A percentile compares a stretch with the other conserved stretches of the same genome.
Conservation (phyloP, 2,797 vertebrate genomes). For the Enteromius afrohamiltoni region DNA sequence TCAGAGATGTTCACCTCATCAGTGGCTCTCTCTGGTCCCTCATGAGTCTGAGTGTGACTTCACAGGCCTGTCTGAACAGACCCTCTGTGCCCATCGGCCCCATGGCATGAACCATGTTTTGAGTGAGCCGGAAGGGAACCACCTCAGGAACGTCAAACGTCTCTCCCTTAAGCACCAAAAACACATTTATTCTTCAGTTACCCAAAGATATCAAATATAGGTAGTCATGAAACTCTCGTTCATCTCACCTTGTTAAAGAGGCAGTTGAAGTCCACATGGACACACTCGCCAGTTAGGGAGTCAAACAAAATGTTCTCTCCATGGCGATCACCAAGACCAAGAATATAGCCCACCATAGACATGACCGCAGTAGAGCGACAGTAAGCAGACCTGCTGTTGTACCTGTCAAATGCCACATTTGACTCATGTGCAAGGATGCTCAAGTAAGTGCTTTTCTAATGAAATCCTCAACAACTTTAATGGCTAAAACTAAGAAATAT, state of each 20-base stretch:
- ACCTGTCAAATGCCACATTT: slow-evolving; percentile 77
- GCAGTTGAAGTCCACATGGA: slow-evolving; percentile 99
- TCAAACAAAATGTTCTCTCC: slow-evolving; percentile 98
- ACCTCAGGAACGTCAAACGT: slow-evolving; percentile 97
- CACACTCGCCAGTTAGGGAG: slow-evolving; percentile 93
- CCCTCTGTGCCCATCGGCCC: slow-evolving; percentile 98
- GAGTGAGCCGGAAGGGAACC: slow-evolving; percentile 96
- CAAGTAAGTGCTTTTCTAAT: neutral
- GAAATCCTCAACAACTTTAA: neutral
- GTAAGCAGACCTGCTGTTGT: slow-evolving; percentile 95
- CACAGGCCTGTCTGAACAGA: slow-evolving; percentile 96
- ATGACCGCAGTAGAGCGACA: slow-evolving; percentile 97
- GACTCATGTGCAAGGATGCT: neutral
- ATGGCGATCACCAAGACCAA: slow-evolving; percentile 95
- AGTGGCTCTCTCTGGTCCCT: slow-evolving; percentile 95
- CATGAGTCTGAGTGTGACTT: slow-evolving; percentile 94
- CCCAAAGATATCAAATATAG: neutral
- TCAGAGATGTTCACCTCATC: slow-evolving; percentile 83
- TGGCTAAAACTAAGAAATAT: neutral
- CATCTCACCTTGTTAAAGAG: slow-evolving; percentile 92
- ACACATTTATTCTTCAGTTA: neutral
- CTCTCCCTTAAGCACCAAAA: slow-evolving; percentile 83
- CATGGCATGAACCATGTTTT: slow-evolving; percentile 99
- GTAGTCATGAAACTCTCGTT: neutral
- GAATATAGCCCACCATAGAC: slow-evolving; percentile 98